Evolutionary conservation across 2,113 vertebrate species (phyloP).

Genomic region (Antechinus stuartii): DNA sequence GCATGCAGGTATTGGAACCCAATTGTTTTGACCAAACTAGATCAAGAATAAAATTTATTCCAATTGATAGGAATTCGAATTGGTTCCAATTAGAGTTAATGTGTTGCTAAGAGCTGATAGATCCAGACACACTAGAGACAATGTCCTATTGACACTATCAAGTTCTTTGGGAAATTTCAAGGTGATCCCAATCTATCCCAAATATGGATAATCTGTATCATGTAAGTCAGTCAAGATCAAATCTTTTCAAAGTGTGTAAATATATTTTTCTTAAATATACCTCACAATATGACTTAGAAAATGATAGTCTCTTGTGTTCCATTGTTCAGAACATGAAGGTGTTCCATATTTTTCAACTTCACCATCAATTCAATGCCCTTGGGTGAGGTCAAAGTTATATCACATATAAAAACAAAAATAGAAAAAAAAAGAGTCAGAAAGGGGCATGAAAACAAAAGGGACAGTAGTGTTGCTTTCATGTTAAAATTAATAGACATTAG

Average conservation of each 20-base stretch:
- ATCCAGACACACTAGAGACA: not conserved
- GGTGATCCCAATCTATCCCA: not conserved
- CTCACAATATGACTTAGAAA: not conserved
- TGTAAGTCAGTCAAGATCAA: not conserved
- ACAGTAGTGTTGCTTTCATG: not conserved
- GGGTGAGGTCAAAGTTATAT: not conserved
- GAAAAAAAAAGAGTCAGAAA: not conserved
- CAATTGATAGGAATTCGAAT: not conserved
- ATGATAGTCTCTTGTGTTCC: not conserved
- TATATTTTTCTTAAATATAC: not conserved
- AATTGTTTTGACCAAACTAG: not conserved
- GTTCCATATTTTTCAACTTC: not conserved
- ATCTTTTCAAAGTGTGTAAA: not conserved
- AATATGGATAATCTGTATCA: not conserved
- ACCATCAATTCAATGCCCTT: not conserved
- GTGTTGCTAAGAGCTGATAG: not conserved
- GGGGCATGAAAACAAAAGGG: not conserved
- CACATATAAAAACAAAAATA: not conserved
- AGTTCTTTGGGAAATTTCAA: not conserved
- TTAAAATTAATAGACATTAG: not conserved
- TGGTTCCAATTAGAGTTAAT: not conserved
- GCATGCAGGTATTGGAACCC: not conserved
- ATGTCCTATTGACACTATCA: not conserved
- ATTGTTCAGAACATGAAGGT: not conserved
- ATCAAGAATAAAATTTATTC: too few relatives aligned